phyloP scores from a whole-genome alignment of 2,797 vertebrate genomes.

The Enteromius fasciolatus region DNA sequence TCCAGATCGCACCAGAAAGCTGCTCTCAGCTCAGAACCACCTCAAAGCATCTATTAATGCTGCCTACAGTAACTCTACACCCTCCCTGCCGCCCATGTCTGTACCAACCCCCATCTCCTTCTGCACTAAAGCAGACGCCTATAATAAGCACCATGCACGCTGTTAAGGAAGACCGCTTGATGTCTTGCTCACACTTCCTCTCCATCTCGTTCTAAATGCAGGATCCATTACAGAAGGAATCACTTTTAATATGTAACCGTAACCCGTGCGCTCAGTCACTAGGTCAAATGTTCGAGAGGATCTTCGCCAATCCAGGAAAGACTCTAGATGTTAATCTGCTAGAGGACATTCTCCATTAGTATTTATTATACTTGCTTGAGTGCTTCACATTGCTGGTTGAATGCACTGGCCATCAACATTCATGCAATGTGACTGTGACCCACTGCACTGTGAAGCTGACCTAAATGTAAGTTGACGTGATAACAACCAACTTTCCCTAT shows the following conservation, averaged over 20 bases:
- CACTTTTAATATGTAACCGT: constrained; percentile 17
- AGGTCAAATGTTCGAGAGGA: neutral
- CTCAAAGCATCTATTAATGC: constrained; percentile 37
- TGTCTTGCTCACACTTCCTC: constrained; percentile 15
- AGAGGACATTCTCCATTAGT: constrained; percentile 25
- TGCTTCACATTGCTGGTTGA: constrained; percentile 29
- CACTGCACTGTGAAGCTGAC: constrained; percentile 29
- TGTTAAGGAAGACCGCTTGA: constrained; percentile 19
- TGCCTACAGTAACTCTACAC: constrained; percentile 52
- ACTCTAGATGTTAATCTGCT: constrained; percentile 8
- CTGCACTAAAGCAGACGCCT: neutral
- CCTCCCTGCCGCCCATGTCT: constrained; percentile 26
- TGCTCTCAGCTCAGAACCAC: constrained; percentile 20
- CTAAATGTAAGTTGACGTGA: constrained; percentile 7
- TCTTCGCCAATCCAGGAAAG: neutral
- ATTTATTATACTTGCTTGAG: constrained; percentile 38
- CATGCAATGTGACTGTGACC: constrained; percentile 35
- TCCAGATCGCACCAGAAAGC: constrained; percentile 20
- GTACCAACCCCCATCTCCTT: constrained; percentile 36
- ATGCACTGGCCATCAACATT: constrained; percentile 21
- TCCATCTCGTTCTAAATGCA: constrained; percentile 3
- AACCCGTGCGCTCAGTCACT: constrained; percentile 1
- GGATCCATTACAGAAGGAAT: constrained; percentile 4
- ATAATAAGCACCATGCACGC: constrained; percentile 4
- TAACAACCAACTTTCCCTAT: neutral